A percentile compares a stretch with the other conserved stretches of the same genome.
Conservation (phyloP, 2,797 vertebrate genomes). For the Cetoscarus ocellatus region DNA sequence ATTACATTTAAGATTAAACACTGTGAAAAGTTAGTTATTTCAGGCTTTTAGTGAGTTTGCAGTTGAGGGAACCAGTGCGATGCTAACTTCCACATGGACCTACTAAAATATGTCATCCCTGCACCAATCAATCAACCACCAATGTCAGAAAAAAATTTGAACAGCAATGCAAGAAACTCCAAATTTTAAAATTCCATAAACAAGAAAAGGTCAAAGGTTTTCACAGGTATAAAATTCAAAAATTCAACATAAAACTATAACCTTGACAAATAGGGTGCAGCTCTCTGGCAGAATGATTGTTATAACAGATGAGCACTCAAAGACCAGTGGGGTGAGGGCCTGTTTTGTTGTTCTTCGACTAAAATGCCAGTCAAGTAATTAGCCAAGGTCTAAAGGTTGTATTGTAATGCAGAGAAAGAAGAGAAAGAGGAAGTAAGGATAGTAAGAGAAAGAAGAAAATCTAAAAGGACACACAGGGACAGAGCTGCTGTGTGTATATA, state of each 20-base stretch:
- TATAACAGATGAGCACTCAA: not conserved
- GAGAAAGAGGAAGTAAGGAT: not conserved
- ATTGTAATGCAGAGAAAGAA: conserved; percentile 32
- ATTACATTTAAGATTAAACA: too few relatives aligned
- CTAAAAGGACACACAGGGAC: not conserved
- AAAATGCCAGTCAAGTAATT: conserved; percentile 33
- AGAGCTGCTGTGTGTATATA: conserved; percentile 35
- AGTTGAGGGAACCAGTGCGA: too few relatives aligned
- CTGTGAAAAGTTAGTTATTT: too few relatives aligned
- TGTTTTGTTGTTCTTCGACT: conserved; percentile 46
- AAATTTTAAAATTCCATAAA: too few relatives aligned
- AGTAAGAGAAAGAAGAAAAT: not conserved
- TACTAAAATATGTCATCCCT: too few relatives aligned
- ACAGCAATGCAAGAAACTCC: too few relatives aligned
- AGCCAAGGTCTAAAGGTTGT: conserved; percentile 37
- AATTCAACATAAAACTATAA: not conserved
- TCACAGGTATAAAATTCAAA: too few relatives aligned
- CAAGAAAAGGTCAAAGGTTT: too few relatives aligned
- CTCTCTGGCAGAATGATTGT: not conserved
- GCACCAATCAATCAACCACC: too few relatives aligned
- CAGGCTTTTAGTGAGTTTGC: too few relatives aligned
- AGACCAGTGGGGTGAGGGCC: conserved; percentile 22
- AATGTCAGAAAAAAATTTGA: too few relatives aligned
- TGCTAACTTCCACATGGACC: too few relatives aligned
- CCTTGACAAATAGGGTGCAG: conserved; percentile 19